Base-by-base conservation (phyloP, 2,113 vertebrate genomes). In the Parus major region DNA sequence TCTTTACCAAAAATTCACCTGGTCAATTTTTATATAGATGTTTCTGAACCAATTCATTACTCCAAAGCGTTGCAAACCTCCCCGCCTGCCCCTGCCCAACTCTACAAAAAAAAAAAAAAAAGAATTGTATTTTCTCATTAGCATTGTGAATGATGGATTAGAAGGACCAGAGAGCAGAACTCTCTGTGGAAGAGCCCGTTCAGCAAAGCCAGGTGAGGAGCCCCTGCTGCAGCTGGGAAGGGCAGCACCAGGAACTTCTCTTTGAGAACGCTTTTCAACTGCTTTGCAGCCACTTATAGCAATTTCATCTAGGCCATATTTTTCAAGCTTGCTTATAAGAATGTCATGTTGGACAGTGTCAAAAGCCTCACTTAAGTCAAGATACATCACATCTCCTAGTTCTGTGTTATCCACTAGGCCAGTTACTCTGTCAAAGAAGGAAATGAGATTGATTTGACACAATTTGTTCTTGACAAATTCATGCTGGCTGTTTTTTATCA, bases 291-390 rank as follows among this genome's bases (percentile, higher is more conserved):
- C 86, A 91, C 84, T 93, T 79, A 92, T 7, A 88, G 92, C 0
- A 0, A 92, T 91, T 93, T 92, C 96, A 94, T 87, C 86, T 84
- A 87, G 93, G 83, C 96, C 94, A 61, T 97, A 95, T 97, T 97
- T 95, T 93, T 91, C 83, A 82, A 91, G 88, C 86, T 97, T 92
- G 61, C 86, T 95, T 68, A 60, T 89, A 89, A 87, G 94, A 82
- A 96, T 95, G 94, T 96, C 95, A 96, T 47, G 81, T 96, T 55
- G 89, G 96, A 93, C 94, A 88, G 96, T 68, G 91, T 89, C 94
- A 97, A 92, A 96, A 95, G 81, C 94, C 83, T 96, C 91, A 87
- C 86, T 93, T 64, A 60, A 96, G 95, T 97, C 96, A 96, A 89
- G 77, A 93, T 46, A 75, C 61, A 97, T 97, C 96, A 96, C 77